A percentile compares a stretch with the other conserved stretches of the same genome.
Conservation (phyloP, 2,888 invertebrate species). For the Girardia tigrina region DNA sequence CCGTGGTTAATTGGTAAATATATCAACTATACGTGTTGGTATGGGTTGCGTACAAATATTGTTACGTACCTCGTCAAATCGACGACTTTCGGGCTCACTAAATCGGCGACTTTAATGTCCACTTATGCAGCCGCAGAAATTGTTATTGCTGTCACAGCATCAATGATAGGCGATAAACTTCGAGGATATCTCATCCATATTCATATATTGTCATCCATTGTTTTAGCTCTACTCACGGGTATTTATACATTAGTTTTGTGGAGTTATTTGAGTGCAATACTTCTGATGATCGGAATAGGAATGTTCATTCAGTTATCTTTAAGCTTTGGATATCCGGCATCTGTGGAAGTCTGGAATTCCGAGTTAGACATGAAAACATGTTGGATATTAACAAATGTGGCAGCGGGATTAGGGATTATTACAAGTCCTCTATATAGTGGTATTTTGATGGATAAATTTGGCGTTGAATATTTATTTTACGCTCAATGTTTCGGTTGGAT, state of each 20-base stretch:
- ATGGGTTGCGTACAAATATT: conserved; percentile 30
- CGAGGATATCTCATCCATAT: not conserved
- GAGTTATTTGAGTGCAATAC: not conserved
- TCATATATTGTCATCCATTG: conserved; percentile 25
- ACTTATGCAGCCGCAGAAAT: conserved; percentile 25
- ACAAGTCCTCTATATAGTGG: not conserved
- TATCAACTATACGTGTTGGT: conserved; percentile 32
- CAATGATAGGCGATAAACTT: conserved; percentile 20
- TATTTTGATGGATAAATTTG: not conserved
- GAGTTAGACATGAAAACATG: not conserved
- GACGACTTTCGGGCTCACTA: not conserved
- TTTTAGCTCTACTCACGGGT: not conserved
- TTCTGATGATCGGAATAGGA: conserved; percentile 25
- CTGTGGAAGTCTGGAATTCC: conserved; percentile 25
- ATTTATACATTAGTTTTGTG: conserved; percentile 1
- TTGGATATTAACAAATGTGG: not conserved
- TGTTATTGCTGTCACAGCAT: not conserved
- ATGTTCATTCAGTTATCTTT: conserved; percentile 25
- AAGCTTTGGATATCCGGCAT: conserved; percentile 34
- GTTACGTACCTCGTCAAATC: conserved; percentile 25
- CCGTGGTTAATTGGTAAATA: conserved; percentile 34
- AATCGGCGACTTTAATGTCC: conserved; percentile 25
- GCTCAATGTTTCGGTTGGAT: not conserved
- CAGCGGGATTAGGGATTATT: not conserved
- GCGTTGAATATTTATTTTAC: not conserved